Base-by-base conservation (phyloP, 2,113 vertebrate genomes). In the Sula dactylatra region DNA sequence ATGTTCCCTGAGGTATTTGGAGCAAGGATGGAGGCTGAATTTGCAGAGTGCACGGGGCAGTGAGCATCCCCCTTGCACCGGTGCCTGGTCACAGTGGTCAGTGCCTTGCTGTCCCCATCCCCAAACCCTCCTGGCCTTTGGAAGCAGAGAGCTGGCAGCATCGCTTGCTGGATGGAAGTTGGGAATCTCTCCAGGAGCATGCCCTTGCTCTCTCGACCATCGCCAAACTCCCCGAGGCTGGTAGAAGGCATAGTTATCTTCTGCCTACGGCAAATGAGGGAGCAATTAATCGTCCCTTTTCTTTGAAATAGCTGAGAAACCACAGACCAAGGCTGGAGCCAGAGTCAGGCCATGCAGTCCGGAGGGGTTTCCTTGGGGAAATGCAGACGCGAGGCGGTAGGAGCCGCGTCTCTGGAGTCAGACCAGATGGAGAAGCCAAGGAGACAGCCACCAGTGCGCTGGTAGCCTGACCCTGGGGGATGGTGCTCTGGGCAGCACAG, bases 321-420 rank as follows among this genome's bases (percentile, higher is more conserved):
- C 96, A 9, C 92, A 90, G 94, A 40, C 34, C 44, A 7, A 11
- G 93, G 65, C 89, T 82, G 93, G 78, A 94, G 73, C 82, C 87
- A 14, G 93, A n/a, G 74, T 26, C 1, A 26, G 73, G 90, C 71
- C 17, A 6, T 38, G 86, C 7, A 27, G 82, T 45, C 4, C 4
- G 1, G 67, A 7, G 94, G 58, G 76, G 15, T 24, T 66, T 88
- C 64, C 94, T 4, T 34, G 31, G 27, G 80, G 83, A 69, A 52
- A 31, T 4, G 5, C 19, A 4, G 87, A 55, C 17, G 42, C 4
- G 4, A 2, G 65, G 62, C n/a, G 1, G 86, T 19, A 72, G 82
- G 67, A 94, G 88, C 70, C 45, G 9, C 25, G 90, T 78, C 82
- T 76, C 65, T 25, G 78, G 2, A 90, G 65, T 31, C 54, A 65